These are phyloP conservation scores for Cyrtodaria siliqua DNA, from an alignment of 2,888 invertebrate genomes.

Conservation along the genomic window DNA sequence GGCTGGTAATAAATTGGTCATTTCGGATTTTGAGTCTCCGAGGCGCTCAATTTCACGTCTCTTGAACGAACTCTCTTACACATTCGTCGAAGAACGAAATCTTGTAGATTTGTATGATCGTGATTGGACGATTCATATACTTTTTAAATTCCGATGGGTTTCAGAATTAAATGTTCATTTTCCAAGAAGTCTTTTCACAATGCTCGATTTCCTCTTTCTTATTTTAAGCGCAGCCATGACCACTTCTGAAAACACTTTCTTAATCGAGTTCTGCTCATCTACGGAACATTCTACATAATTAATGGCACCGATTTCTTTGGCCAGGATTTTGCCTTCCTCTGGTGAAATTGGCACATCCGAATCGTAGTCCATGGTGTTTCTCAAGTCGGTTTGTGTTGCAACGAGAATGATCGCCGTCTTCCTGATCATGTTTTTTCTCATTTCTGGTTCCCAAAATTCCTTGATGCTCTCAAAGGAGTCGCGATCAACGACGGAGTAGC, in stretches of 20 bases:
- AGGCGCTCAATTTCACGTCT: too few species aligned
- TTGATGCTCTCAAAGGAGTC: slow-evolving; percentile 73
- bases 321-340: slow-evolving; percentile 70
- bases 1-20: too few species aligned
- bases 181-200: slow-evolving; percentile 67
- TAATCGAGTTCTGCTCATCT: slow-evolving; percentile 62
- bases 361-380: slow-evolving; percentile 65
- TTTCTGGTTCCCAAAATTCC: slow-evolving; percentile 77
- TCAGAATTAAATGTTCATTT: slow-evolving; percentile 40
- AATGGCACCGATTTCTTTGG: slow-evolving; percentile 72
- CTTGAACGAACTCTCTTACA: too few species aligned
- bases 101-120: too few species aligned
- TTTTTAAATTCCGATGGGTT: too few species aligned
- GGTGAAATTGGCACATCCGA: slow-evolving; percentile 67
- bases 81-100: too few species aligned
- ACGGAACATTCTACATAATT: slow-evolving; percentile 74
- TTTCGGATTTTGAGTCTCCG: too few species aligned
- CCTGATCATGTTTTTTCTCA: slow-evolving; percentile 70
- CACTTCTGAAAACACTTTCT: slow-evolving; percentile 73
- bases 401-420: slow-evolving; percentile 74
- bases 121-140: too few species aligned
- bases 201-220: slow-evolving; percentile 67
- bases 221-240: slow-evolving; percentile 72
- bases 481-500: slow-evolving; percentile 77
- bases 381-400: slow-evolving; percentile 76